phyloP scores from a whole-genome alignment of 2,888 invertebrate species.

The Lochmaea capreae region DNA sequence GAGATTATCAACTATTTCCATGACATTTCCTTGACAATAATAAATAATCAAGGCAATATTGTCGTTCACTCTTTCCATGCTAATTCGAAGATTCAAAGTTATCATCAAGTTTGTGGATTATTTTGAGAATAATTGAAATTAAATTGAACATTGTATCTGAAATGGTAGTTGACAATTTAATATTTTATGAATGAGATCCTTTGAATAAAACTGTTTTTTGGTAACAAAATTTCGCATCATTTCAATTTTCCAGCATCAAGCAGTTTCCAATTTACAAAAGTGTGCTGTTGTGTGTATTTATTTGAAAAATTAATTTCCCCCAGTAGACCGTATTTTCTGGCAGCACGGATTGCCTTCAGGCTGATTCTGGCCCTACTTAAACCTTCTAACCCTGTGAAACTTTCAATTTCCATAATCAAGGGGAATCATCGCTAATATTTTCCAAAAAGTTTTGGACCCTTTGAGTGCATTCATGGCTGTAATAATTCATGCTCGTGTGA shows the following conservation, averaged over 20 bases:
- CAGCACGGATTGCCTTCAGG: slow-evolving; percentile 27
- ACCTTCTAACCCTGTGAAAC: slow-evolving; percentile 21
- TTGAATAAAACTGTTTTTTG: no score
- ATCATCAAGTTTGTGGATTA: no score
- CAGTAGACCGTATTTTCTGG: slow-evolving; percentile 30
- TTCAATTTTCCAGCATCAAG: neutral
- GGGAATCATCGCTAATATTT: slow-evolving; percentile 38
- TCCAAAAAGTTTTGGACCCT: slow-evolving; percentile 30
- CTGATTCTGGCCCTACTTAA: slow-evolving; percentile 14
- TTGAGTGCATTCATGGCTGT: slow-evolving; percentile 26
- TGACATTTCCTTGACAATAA: no score
- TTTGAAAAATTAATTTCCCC: slow-evolving; percentile 32
- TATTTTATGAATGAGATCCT: no score
- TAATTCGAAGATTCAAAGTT: no score
- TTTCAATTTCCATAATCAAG: slow-evolving; percentile 41
- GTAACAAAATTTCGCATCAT: neutral
- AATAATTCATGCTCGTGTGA: slow-evolving; percentile 32
- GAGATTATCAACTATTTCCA: no score
- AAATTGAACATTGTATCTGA: no score
- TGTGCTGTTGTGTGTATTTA: slow-evolving; percentile 24
- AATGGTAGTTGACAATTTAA: no score
- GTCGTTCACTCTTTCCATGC: no score
- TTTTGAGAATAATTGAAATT: no score
- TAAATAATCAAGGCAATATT: no score
- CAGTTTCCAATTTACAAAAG: slow-evolving; percentile 9